Percentiles rank a stretch among this genome's conserved stretches.
These are phyloP conservation scores for Cottoperca gobio DNA, from an alignment of 2,797 vertebrate genomes.

Conservation along the genomic window DNA sequence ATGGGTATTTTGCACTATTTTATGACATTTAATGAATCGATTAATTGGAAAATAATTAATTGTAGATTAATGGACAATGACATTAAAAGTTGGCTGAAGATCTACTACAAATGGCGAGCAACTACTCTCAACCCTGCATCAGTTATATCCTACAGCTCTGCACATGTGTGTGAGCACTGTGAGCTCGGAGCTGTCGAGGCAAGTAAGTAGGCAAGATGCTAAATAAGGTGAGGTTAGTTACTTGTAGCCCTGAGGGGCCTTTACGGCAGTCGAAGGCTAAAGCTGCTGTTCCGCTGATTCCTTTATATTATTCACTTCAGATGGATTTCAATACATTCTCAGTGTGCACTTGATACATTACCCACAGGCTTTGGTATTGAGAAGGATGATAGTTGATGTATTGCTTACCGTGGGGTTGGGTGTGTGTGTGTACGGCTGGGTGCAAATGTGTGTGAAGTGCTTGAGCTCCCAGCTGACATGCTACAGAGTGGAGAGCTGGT, in stretches of 20 bases:
- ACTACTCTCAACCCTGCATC: not conserved
- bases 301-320: conserved; percentile 33
- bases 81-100: not conserved
- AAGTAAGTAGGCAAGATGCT: conserved; percentile 55
- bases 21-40: not conserved
- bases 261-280: conserved; percentile 30
- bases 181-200: conserved; percentile 69
- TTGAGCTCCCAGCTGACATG: conserved; percentile 62
- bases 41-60: not conserved
- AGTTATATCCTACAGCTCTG: not conserved
- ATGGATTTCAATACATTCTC: conserved; percentile 33
- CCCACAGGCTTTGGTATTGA: conserved; percentile 38
- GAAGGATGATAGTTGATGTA: conserved; percentile 38
- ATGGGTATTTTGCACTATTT: no score
- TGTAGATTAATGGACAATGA: not conserved
- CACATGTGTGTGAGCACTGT: not conserved
- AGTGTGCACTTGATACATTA: conserved; percentile 37
- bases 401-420: conserved; percentile 26
- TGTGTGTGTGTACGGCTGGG: conserved; percentile 19
- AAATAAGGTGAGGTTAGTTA: conserved; percentile 64
- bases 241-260: conserved; percentile 61
- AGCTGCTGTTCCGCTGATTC: conserved; percentile 50
- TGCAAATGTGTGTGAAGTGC: conserved; percentile 40
- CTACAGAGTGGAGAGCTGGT: conserved; percentile 72
- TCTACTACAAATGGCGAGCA: not conserved